A percentile compares a stretch with the other conserved stretches of the same genome.
These are phyloP conservation scores for Nebria salina DNA, from an alignment of 2,888 invertebrate species.

Conservation along the genomic window DNA sequence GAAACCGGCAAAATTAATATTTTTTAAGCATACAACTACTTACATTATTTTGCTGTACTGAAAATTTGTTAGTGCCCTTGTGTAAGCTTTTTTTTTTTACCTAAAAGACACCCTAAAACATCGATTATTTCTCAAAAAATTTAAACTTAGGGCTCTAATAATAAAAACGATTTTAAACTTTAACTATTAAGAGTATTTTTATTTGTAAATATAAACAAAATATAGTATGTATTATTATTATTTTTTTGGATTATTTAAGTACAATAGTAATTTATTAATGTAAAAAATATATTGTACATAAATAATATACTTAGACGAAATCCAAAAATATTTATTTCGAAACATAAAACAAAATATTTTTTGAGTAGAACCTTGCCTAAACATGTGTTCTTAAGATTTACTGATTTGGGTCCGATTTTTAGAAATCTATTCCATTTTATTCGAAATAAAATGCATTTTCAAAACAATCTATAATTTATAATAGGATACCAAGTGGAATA, in stretches of 20 bases:
- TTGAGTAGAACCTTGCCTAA: constrained; percentile 11
- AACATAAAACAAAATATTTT: constrained; percentile 30
- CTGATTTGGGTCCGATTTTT: not conserved
- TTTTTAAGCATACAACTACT: constrained; percentile 20
- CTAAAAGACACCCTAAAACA: constrained; percentile 13
- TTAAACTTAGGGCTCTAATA: constrained; percentile 31
- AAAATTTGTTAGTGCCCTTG: constrained; percentile 9
- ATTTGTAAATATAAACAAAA: constrained; percentile 40
- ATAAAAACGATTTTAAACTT: constrained; percentile 15
- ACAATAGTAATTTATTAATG: constrained; percentile 47
- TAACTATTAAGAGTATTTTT: constrained; percentile 27
- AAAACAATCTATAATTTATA: not conserved
- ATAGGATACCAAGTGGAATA: too few species aligned
- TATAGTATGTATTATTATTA: constrained; percentile 36
- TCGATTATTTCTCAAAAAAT: constrained; percentile 8
- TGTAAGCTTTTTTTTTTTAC: constrained; percentile 13
- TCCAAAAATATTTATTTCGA: constrained; percentile 36
- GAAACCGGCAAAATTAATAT: constrained; percentile 13
- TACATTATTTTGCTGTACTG: constrained; percentile 13
- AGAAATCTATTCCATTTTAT: not conserved
- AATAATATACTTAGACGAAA: constrained; percentile 44
- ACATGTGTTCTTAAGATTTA: not conserved
- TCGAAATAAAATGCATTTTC: not conserved
- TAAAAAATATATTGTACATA: constrained; percentile 47
- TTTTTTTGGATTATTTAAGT: constrained; percentile 45